phyloP scores from a whole-genome alignment of 37 sponge, comb jelly and placozoan species.

The Tethya wilhelma region DNA sequence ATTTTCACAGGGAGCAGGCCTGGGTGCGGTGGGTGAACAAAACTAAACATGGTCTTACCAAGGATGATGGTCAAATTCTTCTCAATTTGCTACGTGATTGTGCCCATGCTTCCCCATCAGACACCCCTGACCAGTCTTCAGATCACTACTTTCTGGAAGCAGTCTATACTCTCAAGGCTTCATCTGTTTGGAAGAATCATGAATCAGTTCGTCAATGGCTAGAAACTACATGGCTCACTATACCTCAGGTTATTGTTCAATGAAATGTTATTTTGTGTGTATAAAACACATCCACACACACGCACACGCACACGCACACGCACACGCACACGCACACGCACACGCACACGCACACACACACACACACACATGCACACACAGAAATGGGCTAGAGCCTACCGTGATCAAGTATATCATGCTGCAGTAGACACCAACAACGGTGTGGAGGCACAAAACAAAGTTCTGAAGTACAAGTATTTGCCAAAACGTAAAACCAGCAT shows the following conservation, averaged over 20 bases:
- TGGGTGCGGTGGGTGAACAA: constrained; percentile 48
- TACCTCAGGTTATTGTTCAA: background rate
- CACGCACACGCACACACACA: too few species aligned
- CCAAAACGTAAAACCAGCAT: constrained; percentile 1
- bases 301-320: too few species aligned
- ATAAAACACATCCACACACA: too few species aligned
- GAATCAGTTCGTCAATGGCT: background rate
- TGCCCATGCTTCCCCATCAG: constrained; percentile 18
- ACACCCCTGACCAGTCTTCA: background rate
- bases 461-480: constrained; percentile 25
- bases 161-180: background rate
- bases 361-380: background rate
- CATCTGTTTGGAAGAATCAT: background rate
- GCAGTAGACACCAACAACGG: constrained; percentile 42
- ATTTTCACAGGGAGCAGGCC: constrained; percentile 51
- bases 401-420: constrained; percentile 10
- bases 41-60: constrained; percentile 47
- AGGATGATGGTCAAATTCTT: constrained; percentile 11
- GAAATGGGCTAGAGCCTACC: constrained; percentile 29
- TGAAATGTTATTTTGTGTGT: background rate
- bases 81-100: constrained; percentile 23
- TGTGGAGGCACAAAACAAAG: constrained; percentile 27
- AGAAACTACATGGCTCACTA: background rate
- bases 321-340: too few species aligned
- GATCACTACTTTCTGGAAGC: background rate